Evolutionary conservation across 1,140 invertebrate genomes (phyloP), one percentile per base, ranked within the genome.

Genomic region (Protaetia brevitarsis): DNA sequence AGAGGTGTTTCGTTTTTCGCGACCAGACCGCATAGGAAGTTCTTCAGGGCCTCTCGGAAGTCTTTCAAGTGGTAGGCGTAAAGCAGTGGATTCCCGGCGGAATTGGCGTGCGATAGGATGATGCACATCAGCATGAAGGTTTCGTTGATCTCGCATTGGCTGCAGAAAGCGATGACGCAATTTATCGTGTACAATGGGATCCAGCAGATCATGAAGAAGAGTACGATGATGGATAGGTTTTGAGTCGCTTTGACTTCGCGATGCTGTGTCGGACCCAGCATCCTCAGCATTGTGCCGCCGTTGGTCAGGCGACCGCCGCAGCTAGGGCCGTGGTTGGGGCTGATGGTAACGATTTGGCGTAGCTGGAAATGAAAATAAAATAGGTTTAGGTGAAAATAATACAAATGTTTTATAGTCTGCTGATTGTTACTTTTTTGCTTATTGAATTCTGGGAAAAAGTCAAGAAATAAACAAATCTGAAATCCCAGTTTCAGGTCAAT

Each of bases 131-230:
- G 85, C 37, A 92, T 86, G n/a, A 93, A 73, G 6, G 85, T 80
- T 0, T 84, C 81, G 67, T 87, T 86, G 26, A 92, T 87, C 58
- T 85, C 76, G 71, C 89, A 88, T 1, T 83, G 6, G 7, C 83
- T 84, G 71, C 88, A 90, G 75, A 94, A 94, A 0, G 92, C 92
- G 75, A 91, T 86, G 13, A 95, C 84, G 71, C 91, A 94, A 78
- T 96, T 96, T 68, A 95, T 92, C 23, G 92, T 95, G 79, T 96
- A 95, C 2, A 96, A 81, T 0, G 93, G 93, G 58, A 96, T 91
- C 93, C 94, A 96, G 75, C 93, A 95, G 51, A 95, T 83, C 79
- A 95, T 92, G 80, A 96, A 96, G 80, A 95, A 95, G 30, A 92
- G 79, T 1, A 96, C 93, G 59, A 96, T 95, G 66, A 94, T 89